Evolutionary conservation across 2,113 vertebrate genomes (phyloP).

Genomic region (Hippocampus mohnikei): DNA sequence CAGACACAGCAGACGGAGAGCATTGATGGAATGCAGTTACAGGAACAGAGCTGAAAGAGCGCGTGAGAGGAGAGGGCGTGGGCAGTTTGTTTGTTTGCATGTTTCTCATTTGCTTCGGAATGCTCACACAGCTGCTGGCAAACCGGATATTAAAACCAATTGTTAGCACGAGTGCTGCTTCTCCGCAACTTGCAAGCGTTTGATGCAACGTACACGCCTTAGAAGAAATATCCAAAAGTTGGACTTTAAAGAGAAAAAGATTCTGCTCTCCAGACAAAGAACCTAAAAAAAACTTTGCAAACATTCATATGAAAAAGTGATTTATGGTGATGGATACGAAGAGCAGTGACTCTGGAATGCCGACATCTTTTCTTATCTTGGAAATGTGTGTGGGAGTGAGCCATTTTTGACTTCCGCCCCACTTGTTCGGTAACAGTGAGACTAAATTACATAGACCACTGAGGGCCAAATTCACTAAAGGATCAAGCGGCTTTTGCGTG

Average conservation of each 20-base stretch:
- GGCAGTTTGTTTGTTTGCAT: constrained; percentile 42
- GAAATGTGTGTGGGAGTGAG: no score
- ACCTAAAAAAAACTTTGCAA: background rate
- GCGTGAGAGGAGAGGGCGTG: constrained; percentile 34
- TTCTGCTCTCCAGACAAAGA: background rate
- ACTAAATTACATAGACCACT: no score
- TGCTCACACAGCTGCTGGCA: constrained; percentile 44
- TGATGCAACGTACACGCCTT: background rate
- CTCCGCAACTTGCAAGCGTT: background rate
- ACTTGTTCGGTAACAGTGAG: no score
- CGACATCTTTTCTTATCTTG: no score
- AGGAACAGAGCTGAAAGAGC: background rate
- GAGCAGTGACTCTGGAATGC: no score
- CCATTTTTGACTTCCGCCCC: no score
- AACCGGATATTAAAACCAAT: background rate
- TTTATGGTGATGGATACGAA: no score
- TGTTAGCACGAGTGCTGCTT: background rate
- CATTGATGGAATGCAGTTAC: background rate
- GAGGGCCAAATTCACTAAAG: no score
- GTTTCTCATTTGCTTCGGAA: constrained; percentile 67
- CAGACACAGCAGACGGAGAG: background rate
- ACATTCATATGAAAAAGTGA: no score
- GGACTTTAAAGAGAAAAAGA: background rate
- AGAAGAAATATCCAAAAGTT: background rate
- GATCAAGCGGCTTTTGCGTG: no score